Evolutionary conservation across 2,888 invertebrate species (phyloP).

Genomic region (Dusona sp.): DNA sequence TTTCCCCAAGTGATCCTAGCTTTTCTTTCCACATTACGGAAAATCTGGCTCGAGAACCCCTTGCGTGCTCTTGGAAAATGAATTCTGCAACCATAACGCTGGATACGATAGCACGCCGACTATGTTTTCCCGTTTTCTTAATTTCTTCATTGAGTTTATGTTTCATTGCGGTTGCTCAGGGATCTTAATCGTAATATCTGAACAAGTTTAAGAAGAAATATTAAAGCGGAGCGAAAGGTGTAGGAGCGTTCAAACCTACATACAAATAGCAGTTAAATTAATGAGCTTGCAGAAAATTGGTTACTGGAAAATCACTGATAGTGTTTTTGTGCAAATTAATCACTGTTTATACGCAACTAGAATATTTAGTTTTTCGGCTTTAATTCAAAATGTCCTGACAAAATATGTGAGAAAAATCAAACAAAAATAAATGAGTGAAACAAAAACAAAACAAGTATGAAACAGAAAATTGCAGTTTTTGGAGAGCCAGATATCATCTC

Average conservation of each 20-base stretch:
- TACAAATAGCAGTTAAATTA: background rate
- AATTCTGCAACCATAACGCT: conserved; percentile 21
- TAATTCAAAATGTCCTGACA: too few relatives aligned
- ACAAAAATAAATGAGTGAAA: background rate
- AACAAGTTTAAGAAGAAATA: background rate
- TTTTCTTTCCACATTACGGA: conserved; percentile 8
- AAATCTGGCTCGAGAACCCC: conserved; percentile 19
- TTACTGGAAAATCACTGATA: background rate
- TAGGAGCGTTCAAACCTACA: background rate
- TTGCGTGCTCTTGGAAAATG: conserved; percentile 56
- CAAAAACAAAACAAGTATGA: background rate
- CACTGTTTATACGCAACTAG: too few relatives aligned
- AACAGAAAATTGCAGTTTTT: background rate
- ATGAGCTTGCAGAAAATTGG: background rate
- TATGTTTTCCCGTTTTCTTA: background rate
- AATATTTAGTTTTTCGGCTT: too few relatives aligned
- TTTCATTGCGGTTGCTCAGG: background rate
- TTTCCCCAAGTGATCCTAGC: conserved; percentile 23
- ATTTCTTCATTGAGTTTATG: conserved; percentile 24
- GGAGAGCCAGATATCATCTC: background rate
- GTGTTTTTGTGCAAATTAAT: background rate
- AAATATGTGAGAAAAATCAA: background rate
- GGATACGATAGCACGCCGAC: conserved; percentile 38
- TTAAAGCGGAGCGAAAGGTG: background rate
- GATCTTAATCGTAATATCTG: background rate